phyloP scores from a whole-genome alignment of 2,113 vertebrate genomes.

The Cinclus cinclus region DNA sequence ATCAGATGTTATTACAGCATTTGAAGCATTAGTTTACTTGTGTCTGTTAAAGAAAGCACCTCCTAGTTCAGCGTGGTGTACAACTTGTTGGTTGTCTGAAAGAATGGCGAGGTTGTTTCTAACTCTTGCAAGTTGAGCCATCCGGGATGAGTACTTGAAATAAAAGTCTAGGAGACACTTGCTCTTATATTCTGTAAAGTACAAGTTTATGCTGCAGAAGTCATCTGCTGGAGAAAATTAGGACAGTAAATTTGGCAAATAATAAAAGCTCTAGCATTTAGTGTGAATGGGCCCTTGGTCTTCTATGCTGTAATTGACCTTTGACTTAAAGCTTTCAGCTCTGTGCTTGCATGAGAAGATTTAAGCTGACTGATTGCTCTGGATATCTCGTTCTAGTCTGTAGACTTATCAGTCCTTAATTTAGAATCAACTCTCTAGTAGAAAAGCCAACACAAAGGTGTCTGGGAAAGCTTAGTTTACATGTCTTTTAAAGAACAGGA shows the following conservation, averaged over 20 bases:
- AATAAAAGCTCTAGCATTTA: background rate
- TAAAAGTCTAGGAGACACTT: background rate
- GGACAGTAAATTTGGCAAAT: background rate
- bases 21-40: background rate
- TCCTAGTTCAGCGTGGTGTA: fast-evolving
- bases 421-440: background rate
- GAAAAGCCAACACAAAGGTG: background rate
- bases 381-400: background rate
- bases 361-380: background rate
- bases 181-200: background rate
- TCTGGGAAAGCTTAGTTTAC: background rate
- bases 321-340: background rate
- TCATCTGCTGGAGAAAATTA: background rate
- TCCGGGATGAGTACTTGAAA: background rate
- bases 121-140: background rate
- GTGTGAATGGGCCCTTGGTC: background rate
- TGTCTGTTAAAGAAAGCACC: background rate
- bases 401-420: background rate
- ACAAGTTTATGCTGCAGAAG: background rate
- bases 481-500: background rate
- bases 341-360: background rate
- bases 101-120: background rate
- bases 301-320: background rate
- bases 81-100: background rate
- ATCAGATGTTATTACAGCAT: background rate